These are phyloP conservation scores for Rhaphigaster nebulosa DNA, from an alignment of 2,888 invertebrate genomes.

Conservation along the genomic window DNA sequence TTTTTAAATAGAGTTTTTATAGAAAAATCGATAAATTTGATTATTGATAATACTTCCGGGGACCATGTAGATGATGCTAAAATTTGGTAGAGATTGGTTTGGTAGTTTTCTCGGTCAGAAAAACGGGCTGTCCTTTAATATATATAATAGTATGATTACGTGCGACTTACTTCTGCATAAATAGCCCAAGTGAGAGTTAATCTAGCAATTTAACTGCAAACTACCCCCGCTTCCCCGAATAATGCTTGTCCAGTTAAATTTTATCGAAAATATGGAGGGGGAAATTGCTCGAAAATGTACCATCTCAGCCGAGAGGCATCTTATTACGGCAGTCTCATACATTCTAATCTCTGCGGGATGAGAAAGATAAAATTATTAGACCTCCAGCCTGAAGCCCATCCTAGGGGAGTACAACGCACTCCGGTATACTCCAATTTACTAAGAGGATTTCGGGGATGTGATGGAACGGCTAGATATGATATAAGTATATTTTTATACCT, in stretches of 20 bases:
- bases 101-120: too few species aligned
- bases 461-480: neutral
- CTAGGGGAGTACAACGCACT: neutral
- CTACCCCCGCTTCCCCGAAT: neutral
- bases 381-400: slow-evolving; percentile 18
- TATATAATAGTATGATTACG: neutral
- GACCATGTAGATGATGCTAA: too few species aligned
- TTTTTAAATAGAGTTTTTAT: too few species aligned
- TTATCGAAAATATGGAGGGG: slow-evolving; percentile 29
- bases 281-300: slow-evolving; percentile 7
- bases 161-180: neutral
- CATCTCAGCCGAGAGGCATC: slow-evolving; percentile 15
- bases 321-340: slow-evolving; percentile 25
- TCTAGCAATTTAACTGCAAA: slow-evolving; percentile 14
- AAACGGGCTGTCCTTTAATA: too few species aligned
- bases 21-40: too few species aligned
- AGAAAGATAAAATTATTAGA: slow-evolving; percentile 44
- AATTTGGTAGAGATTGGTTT: too few species aligned
- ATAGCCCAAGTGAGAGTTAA: neutral
- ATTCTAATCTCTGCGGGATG: slow-evolving; percentile 44
- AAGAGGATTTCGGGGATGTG: neutral
- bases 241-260: neutral
- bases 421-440: neutral
- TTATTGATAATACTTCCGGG: too few species aligned
- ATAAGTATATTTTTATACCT: neutral